Evolutionary conservation across 2,888 invertebrate genomes (phyloP).

Genomic region (Rambutsinella grinnellia): DNA sequence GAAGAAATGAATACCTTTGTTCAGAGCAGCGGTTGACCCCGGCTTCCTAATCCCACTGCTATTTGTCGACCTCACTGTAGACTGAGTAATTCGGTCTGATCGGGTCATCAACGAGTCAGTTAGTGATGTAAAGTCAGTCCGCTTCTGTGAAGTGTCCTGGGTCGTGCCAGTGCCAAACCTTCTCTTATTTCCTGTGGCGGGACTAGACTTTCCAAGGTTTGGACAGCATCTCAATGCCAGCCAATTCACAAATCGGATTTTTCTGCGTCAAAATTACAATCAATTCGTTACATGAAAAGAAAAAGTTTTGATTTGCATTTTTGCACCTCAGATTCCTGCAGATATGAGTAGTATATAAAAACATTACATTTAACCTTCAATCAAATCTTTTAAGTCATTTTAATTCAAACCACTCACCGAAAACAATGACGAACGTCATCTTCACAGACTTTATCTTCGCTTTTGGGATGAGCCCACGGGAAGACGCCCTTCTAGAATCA

Average conservation of each 20-base stretch:
- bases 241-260: slow-evolving; percentile 62
- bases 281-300: too few relatives aligned
- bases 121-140: slow-evolving; percentile 61
- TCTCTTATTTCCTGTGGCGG: slow-evolving; percentile 58
- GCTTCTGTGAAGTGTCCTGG: slow-evolving; percentile 61
- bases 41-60: slow-evolving; percentile 27
- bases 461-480: slow-evolving; percentile 91
- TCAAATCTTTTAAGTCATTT: too few relatives aligned
- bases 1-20: slow-evolving; percentile 43
- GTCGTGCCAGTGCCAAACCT: slow-evolving; percentile 55
- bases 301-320: too few relatives aligned
- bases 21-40: slow-evolving; percentile 23
- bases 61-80: slow-evolving; percentile 43
- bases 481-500: slow-evolving; percentile 84
- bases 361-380: too few relatives aligned
- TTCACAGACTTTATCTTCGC: slow-evolving; percentile 98
- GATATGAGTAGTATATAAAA: slow-evolving; percentile 91
- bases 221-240: slow-evolving; percentile 61
- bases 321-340: slow-evolving; percentile 88
- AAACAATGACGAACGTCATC: slow-evolving; percentile 97
- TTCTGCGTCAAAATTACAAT: slow-evolving; percentile 35
- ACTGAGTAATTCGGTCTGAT: slow-evolving; percentile 57
- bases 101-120: slow-evolving; percentile 60
- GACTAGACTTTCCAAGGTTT: slow-evolving; percentile 57
- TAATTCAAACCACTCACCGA: slow-evolving; percentile 80